phyloP scores from a whole-genome alignment of 2,113 vertebrate species.

The Dromiciops gliroides region DNA sequence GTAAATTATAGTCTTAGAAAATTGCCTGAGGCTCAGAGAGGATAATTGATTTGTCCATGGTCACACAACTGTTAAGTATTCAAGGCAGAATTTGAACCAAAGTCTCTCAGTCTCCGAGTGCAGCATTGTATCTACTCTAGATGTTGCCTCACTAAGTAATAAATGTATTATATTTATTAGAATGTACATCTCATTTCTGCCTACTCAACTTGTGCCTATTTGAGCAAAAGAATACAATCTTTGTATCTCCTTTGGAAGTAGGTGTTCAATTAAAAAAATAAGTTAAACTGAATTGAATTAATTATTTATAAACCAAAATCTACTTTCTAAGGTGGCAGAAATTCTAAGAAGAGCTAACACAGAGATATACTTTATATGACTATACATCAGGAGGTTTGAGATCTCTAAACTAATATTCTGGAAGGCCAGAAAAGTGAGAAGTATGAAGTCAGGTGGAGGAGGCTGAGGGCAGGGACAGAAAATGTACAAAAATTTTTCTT shows the following conservation, averaged over 20 bases:
- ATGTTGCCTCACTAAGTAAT: neutral
- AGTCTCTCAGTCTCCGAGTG: neutral
- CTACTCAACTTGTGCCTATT: neutral
- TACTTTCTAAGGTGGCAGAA: neutral
- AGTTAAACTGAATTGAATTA: neutral
- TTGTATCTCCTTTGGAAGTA: neutral
- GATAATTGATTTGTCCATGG: neutral
- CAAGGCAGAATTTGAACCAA: neutral
- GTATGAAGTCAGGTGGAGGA: neutral
- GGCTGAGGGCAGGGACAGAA: neutral
- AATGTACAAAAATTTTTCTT: neutral
- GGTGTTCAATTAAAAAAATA: neutral
- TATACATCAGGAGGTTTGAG: too few species aligned
- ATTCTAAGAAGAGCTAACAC: neutral
- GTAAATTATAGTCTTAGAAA: neutral
- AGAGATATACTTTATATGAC: neutral
- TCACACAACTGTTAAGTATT: neutral
- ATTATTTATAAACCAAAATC: neutral
- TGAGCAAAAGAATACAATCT: neutral
- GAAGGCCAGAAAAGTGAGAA: neutral
- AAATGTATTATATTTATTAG: neutral
- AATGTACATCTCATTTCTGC: neutral
- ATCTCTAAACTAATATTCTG: neutral
- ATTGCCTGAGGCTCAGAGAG: neutral
- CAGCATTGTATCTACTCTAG: neutral